A percentile compares a stretch with the other conserved stretches of the same genome.
Conservation (phyloP, 2,113 vertebrate species). For the Dipodomys spectabilis region DNA sequence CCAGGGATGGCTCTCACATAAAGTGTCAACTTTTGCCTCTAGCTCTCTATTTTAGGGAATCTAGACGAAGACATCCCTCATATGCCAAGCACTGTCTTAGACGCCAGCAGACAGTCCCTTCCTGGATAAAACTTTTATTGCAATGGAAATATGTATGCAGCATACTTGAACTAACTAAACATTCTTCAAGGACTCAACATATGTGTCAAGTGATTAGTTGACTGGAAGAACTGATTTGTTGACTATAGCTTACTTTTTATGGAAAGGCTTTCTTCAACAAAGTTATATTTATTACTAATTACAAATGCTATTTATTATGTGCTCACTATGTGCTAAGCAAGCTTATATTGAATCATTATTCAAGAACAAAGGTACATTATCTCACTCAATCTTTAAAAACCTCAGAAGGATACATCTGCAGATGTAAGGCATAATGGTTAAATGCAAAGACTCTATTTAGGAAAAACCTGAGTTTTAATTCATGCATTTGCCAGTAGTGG, state of each 20-base stretch:
- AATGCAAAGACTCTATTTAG: background rate
- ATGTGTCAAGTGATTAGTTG: background rate
- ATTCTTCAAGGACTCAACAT: background rate
- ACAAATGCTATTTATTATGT: constrained; percentile 35
- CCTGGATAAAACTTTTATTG: constrained; percentile 1
- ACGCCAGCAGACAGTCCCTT: background rate
- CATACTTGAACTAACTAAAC: background rate
- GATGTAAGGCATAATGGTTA: background rate
- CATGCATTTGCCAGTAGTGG: background rate
- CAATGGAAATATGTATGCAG: background rate
- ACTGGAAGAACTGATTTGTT: background rate
- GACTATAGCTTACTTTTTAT: background rate
- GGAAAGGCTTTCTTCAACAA: background rate
- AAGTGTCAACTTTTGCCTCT: background rate
- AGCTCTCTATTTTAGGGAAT: constrained; percentile 19
- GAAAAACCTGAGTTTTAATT: constrained; percentile 50
- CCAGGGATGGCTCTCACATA: background rate
- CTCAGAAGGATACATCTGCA: background rate
- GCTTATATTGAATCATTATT: constrained; percentile 8
- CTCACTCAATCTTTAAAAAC: constrained; percentile 43
- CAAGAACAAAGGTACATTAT: constrained; percentile 24
- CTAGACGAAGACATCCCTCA: background rate
- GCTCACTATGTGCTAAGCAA: constrained; percentile 12
- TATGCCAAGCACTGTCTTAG: background rate
- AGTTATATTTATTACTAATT: constrained; percentile 26